Base-by-base conservation (phyloP, 2,888 invertebrate genomes). In the Dynastes maya region DNA sequence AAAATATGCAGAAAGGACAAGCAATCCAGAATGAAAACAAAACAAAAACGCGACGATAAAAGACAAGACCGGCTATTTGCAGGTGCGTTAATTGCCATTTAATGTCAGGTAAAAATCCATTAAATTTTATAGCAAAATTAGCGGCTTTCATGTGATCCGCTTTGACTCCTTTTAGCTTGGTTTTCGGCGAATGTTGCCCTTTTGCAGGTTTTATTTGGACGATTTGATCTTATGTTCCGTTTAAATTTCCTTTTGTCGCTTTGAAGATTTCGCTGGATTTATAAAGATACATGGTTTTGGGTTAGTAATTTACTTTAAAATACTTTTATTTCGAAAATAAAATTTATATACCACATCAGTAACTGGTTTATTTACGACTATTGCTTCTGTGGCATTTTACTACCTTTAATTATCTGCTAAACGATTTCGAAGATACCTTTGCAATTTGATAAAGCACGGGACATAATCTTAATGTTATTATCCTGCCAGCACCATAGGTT, bases 11-110 rank as follows among this genome's bases (percentile, higher is more conserved):
- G 40, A 40, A 40, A 4, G 32, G 4, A 32, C 32, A 32, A 40
- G 49, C 27, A 58, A 72, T 11, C 37, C 8, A 5, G 16, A 72
- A 49, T 11, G 11, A 13, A 45, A 27, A 29, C 32, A 37, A 64
- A 37, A 45, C 45, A 11, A 16, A 67, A 49, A 22, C 22, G 67
- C 49, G 67, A 45, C 67, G 67, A 49, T 67, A 45, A 67, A 49
- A 61, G 58, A 72, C 58, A 72, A 72, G 13, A 13, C 16, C 37
- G 40, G 27, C 78, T 64, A 78, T 78, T 78, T 55, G 64, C 78
- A 78, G 78, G 78, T 72, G 71, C 72, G 53, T 78, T 76, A 71
- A 78, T 78, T 78, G 78, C 64, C 64, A 53, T 78, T 78, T 78
- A 78, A 78, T 78, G 78, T 78, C 78, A 72, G 78, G 67, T 49